Conservation (phyloP, 23 tunicate species). For the Trididemnum nubilum region DNA sequence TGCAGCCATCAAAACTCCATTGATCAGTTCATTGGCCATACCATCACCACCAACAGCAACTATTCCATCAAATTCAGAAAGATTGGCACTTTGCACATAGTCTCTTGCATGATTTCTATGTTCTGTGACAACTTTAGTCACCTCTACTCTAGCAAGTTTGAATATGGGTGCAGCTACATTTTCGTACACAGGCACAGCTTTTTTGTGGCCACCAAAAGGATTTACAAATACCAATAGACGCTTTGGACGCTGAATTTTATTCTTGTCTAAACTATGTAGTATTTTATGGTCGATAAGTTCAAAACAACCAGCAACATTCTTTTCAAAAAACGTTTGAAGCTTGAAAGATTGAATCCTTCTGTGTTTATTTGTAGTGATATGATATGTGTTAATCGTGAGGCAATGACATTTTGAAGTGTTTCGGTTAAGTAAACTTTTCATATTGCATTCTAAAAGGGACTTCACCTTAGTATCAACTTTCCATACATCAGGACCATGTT, state of each 20-base stretch:
- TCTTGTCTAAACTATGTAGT: not conserved
- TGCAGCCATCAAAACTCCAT: slow-evolving; percentile 63
- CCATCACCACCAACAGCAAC: slow-evolving; percentile 98
- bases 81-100: slow-evolving; percentile 50
- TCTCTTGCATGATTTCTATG: slow-evolving; percentile 70
- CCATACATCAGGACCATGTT: not conserved
- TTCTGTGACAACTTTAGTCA: slow-evolving; percentile 48
- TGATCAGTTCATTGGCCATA: slow-evolving; percentile 76
- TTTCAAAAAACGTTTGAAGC: slow-evolving; percentile 25
- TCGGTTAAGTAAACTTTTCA: slow-evolving; percentile 8
- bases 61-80: slow-evolving; percentile 63
- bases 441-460: not conserved
- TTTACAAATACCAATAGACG: slow-evolving; percentile 70
- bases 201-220: slow-evolving; percentile 78
- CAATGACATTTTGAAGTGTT: slow-evolving; percentile 15
- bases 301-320: slow-evolving; percentile 33
- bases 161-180: slow-evolving; percentile 62
- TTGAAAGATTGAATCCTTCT: slow-evolving; percentile 54
- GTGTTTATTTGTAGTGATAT: slow-evolving; percentile 33
- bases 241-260: slow-evolving; percentile 39
- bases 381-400: slow-evolving; percentile 25
- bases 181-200: slow-evolving; percentile 45
- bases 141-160: slow-evolving; percentile 51
- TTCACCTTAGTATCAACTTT: slow-evolving; percentile 12
- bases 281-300: slow-evolving; percentile 4